Evolutionary conservation across 92 coral and sea anemone species (phyloP).

Genomic region (Epizoanthus scotinus): DNA sequence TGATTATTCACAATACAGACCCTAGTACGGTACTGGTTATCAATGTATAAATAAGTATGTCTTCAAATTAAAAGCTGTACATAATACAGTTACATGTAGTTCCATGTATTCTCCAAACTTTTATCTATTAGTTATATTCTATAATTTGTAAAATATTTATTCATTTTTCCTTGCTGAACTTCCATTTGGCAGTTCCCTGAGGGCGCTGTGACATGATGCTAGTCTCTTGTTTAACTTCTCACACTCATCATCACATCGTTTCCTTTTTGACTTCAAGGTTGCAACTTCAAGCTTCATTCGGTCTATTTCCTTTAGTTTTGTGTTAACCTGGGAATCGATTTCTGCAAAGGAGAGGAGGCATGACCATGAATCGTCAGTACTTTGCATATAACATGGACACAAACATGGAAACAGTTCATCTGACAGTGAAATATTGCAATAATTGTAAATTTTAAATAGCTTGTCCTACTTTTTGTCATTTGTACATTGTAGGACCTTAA

Average conservation of each 20-base stretch:
- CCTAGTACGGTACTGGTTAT: too few relatives aligned
- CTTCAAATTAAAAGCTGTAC: too few relatives aligned
- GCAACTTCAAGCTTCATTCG: slow-evolving; percentile 93
- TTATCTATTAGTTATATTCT: neutral
- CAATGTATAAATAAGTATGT: too few relatives aligned
- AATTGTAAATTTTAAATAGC: too few relatives aligned
- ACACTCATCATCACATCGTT: slow-evolving; percentile 87
- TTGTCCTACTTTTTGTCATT: too few relatives aligned
- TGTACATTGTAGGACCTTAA: too few relatives aligned
- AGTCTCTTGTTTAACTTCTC: slow-evolving; percentile 87
- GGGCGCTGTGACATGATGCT: slow-evolving; percentile 86
- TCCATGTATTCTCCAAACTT: too few relatives aligned
- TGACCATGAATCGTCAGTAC: neutral
- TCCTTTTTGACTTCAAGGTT: slow-evolving; percentile 76
- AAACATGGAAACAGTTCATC: neutral
- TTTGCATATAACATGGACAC: neutral
- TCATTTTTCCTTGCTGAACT: neutral
- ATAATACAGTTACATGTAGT: too few relatives aligned
- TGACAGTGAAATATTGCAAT: too few relatives aligned
- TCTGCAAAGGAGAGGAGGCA: slow-evolving; percentile 52
- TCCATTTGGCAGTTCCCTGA: slow-evolving; percentile 80
- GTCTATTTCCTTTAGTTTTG: slow-evolving; percentile 87
- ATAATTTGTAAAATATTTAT: neutral
- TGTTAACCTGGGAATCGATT: slow-evolving; percentile 81
- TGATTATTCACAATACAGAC: too few relatives aligned